These are phyloP conservation scores for Tachysurus fulvidraco DNA, from an alignment of 2,113 vertebrate species.

Conservation along the genomic window DNA sequence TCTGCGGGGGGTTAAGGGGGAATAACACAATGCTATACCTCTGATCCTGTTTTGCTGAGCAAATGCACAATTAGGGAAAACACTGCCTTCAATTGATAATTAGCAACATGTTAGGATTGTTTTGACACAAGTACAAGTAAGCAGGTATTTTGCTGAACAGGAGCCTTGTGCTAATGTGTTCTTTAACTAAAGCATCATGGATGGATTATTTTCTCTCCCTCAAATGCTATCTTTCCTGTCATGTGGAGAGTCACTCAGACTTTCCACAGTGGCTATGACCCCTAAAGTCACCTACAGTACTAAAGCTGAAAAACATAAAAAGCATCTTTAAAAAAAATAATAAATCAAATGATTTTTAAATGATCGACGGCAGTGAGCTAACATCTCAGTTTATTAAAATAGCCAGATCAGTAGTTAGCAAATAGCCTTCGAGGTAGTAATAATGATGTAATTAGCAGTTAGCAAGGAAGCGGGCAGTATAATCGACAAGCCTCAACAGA, in stretches of 20 bases:
- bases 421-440: too few relatives aligned
- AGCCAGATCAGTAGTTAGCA: background rate
- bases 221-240: conserved; percentile 8
- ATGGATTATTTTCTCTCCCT: background rate
- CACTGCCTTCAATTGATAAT: conserved; percentile 21
- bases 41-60: background rate
- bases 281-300: background rate
- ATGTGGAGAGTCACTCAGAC: conserved; percentile 3
- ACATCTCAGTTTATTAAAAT: background rate
- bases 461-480: background rate
- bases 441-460: background rate
- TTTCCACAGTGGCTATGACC: background rate
- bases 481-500: background rate
- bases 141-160: background rate
- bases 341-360: background rate
- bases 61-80: conserved; percentile 32
- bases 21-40: conserved; percentile 5
- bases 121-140: conserved; percentile 22
- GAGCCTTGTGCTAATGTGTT: background rate
- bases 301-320: background rate
- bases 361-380: background rate
- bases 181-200: background rate
- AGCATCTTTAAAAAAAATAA: background rate
- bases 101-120: conserved; percentile 23
- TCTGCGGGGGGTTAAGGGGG: background rate